phyloP scores from a whole-genome alignment of 2,888 invertebrate genomes.

The Microchrysa polita region DNA sequence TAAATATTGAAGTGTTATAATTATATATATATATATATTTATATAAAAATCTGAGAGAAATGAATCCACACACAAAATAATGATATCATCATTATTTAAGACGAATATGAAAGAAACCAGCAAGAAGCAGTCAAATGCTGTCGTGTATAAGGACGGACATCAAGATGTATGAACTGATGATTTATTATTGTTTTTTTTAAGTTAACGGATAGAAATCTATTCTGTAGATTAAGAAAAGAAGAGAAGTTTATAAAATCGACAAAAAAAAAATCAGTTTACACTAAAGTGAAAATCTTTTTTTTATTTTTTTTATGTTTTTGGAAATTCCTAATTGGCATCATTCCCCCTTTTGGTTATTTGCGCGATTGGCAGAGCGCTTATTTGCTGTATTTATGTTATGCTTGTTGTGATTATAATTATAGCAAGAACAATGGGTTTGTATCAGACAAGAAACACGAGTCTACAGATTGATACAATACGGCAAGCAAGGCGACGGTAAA shows the following conservation, averaged over 20 bases:
- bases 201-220: slow-evolving; percentile 43
- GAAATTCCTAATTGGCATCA: neutral
- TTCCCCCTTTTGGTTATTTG: neutral
- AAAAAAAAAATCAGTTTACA: slow-evolving; percentile 43
- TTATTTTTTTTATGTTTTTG: neutral
- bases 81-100: slow-evolving; percentile 7
- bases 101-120: slow-evolving; percentile 18
- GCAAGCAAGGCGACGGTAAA: too few species aligned
- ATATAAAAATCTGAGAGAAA: slow-evolving; percentile 7
- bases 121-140: slow-evolving; percentile 17
- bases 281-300: slow-evolving; percentile 32
- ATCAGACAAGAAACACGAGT: too few species aligned
- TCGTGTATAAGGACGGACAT: too few species aligned
- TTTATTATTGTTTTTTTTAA: slow-evolving; percentile 37
- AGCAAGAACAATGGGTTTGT: too few species aligned
- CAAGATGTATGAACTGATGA: slow-evolving; percentile 27
- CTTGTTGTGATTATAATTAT: too few species aligned
- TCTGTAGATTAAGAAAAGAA: slow-evolving; percentile 30
- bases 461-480: too few species aligned
- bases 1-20: slow-evolving; percentile 36
- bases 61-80: slow-evolving; percentile 3
- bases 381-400: neutral
- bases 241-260: slow-evolving; percentile 42
- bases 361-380: slow-evolving; percentile 19
- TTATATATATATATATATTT: slow-evolving; percentile 38